Conservation (phyloP, 2,797 vertebrate genomes). For the Pangasius krempfi region DNA sequence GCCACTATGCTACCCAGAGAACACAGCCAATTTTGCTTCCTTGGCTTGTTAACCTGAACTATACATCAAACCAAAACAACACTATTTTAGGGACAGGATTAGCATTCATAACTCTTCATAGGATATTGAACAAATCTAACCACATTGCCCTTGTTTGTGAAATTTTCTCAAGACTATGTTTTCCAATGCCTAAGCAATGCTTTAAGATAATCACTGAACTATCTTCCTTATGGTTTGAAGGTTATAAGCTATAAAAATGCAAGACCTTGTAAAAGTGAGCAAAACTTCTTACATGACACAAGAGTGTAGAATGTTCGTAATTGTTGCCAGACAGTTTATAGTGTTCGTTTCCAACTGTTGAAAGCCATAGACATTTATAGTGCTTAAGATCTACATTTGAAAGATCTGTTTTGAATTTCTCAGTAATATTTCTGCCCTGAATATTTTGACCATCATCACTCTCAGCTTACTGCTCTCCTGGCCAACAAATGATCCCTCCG, state of each 20-base stretch:
- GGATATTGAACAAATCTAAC: neutral
- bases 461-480: slow-evolving; percentile 13
- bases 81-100: neutral
- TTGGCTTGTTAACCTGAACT: neutral
- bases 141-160: neutral
- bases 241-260: neutral
- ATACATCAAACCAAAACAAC: neutral
- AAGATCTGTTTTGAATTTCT: neutral
- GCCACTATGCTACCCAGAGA: neutral
- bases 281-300: neutral
- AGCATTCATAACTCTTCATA: neutral
- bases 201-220: neutral
- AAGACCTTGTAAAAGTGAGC: neutral
- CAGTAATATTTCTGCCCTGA: neutral
- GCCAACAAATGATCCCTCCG: slow-evolving; percentile 67
- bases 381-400: neutral
- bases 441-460: neutral
- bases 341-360: neutral
- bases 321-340: neutral
- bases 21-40: neutral
- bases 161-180: neutral
- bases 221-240: neutral
- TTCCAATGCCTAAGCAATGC: neutral
- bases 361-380: neutral
- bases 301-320: neutral